These are phyloP conservation scores for Myrmecophaga tridactyla DNA, from an alignment of 2,113 vertebrate species.

Conservation along the genomic window DNA sequence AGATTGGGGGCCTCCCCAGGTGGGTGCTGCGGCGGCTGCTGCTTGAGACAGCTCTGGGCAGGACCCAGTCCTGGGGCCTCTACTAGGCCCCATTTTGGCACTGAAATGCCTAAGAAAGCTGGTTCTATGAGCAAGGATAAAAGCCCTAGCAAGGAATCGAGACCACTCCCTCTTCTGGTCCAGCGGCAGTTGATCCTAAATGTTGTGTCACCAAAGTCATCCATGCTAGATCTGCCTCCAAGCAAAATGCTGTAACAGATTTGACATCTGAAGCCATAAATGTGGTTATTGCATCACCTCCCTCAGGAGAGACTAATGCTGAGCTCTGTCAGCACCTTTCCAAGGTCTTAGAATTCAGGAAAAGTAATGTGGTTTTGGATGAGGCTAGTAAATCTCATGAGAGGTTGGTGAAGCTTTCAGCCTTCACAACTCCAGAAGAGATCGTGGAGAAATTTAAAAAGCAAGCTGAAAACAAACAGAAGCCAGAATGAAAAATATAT, in stretches of 20 bases:
- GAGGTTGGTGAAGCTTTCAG: constrained; percentile 87
- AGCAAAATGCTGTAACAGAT: constrained; percentile 89
- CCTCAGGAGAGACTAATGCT: constrained; percentile 89
- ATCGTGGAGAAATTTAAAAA: constrained; percentile 86
- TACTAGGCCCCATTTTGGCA: not conserved
- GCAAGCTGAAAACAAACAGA: constrained; percentile 75
- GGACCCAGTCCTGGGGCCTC: not conserved
- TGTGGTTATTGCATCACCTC: constrained; percentile 90
- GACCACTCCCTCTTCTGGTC: constrained; percentile 66
- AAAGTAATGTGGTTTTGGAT: constrained; percentile 84
- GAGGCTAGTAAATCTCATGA: constrained; percentile 78
- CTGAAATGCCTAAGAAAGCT: constrained; percentile 53
- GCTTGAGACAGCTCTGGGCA: not conserved
- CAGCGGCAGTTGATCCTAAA: constrained; percentile 82
- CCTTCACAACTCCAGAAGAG: constrained; percentile 83
- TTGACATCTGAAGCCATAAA: constrained; percentile 85
- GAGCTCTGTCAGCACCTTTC: constrained; percentile 89
- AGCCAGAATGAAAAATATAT: not conserved
- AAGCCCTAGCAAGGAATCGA: constrained; percentile 56
- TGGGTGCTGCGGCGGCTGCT: no score
- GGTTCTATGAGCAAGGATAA: constrained; percentile 81
- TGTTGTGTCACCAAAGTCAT: constrained; percentile 85
- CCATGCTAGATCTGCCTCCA: constrained; percentile 83
- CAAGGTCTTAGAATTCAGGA: constrained; percentile 89
- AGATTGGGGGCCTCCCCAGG: no score